These are phyloP conservation scores for Acleris holmiana DNA, from an alignment of 2,888 invertebrate species.

Conservation along the genomic window DNA sequence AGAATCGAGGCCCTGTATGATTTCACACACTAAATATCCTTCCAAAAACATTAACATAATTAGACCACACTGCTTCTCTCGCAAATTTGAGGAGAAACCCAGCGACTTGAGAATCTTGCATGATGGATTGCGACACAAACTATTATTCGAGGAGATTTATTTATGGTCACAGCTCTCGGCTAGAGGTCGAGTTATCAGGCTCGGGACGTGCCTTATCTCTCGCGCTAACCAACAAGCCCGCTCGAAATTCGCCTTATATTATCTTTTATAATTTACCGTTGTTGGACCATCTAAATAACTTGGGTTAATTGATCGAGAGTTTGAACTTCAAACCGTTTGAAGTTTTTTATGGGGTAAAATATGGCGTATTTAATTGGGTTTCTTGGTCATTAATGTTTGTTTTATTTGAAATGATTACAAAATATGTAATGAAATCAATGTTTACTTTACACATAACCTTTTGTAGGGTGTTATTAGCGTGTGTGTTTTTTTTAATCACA, in stretches of 20 bases:
- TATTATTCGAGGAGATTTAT: conserved; percentile 41
- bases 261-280: conserved; percentile 51
- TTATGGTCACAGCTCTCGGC: conserved; percentile 44
- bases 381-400: too few relatives aligned
- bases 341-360: neutral
- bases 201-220: conserved; percentile 57
- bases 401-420: too few relatives aligned
- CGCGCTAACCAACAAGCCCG: conserved; percentile 40
- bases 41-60: neutral
- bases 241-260: conserved; percentile 52
- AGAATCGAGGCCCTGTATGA: too few relatives aligned
- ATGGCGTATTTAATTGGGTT: neutral
- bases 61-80: neutral
- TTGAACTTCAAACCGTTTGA: conserved; percentile 6
- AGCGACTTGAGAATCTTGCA: conserved; percentile 32
- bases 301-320: conserved; percentile 34
- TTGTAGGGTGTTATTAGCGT: too few relatives aligned
- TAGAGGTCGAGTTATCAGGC: conserved; percentile 51
- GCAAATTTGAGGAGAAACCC: conserved; percentile 9
- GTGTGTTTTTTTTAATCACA: too few relatives aligned
- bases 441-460: too few relatives aligned
- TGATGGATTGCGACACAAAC: conserved; percentile 36
- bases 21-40: too few relatives aligned
- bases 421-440: too few relatives aligned
- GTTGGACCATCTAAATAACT: conserved; percentile 23